Base-by-base conservation (phyloP, 2,113 vertebrate species). In the Megaceryle maxima region DNA sequence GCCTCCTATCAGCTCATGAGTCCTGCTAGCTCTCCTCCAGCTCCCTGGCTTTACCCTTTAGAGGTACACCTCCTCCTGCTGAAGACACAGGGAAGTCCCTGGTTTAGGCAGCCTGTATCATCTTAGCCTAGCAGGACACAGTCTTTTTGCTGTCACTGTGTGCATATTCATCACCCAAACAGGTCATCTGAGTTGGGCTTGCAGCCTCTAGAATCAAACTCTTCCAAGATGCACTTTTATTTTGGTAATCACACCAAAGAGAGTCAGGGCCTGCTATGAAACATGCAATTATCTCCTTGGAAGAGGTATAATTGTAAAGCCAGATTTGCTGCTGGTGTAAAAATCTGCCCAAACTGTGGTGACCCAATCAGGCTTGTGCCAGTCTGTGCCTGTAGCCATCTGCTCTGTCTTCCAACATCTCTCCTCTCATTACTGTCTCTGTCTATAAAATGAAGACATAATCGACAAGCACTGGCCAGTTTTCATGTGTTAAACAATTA, bases 401-500 rank as follows among this genome's bases (percentile, higher is more conserved):
- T 3, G 10, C 43, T 26, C 12, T 0, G 0, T 81, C 44, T 29
- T 25, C 24, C 51, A 0, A 0, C 6, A 5, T 29, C 70, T 70
- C 8, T 59, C 25, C 31, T 50, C 1, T 0, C 3, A 1, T 60
- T 63, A 39, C 3, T 7, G 46, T 11, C 76, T 63, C 83, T 46
- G 31, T 33, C 82, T 77, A 76, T 29, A 67, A 88, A 81, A 70
- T n/a, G 56, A 64, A 90, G 50, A 25, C 39, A 29, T 19, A 21
- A 18, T 7, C 2, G 13, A 46, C 64, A 79, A 73, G 16, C 4
- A 1, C 55, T 55, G 15, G 59, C 41, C 56, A 2, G 3, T 37
- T 93, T 90, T 67, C 12, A 11, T 44, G 74, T 74, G 28, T 92
- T 87, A 73, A 87, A 81, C 76, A 83, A 87, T 78, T 26, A 93